Conservation (phyloP, 2,888 invertebrate species). For the Aleiodes testaceus region DNA sequence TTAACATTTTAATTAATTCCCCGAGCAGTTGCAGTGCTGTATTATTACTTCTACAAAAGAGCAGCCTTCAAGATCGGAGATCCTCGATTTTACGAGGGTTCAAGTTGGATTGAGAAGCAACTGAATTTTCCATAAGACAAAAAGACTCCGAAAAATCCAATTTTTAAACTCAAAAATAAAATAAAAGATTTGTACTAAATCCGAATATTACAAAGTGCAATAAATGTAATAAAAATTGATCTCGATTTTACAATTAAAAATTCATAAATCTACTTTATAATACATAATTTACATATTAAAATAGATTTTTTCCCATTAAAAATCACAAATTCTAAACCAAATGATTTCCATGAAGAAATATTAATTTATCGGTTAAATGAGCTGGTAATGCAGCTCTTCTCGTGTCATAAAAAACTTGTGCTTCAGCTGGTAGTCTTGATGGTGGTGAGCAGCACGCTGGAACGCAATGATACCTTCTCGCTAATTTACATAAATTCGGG, state of each 20-base stretch:
- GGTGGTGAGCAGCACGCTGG: constrained; percentile 73
- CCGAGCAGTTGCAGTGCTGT: constrained; percentile 84
- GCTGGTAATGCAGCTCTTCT: constrained; percentile 70
- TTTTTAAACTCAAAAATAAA: not conserved
- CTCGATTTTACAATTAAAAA: not conserved
- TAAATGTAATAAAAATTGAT: not conserved
- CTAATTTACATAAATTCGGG: constrained; percentile 71
- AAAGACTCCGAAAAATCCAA: not conserved
- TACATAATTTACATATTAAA: constrained; percentile 33
- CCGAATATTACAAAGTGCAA: constrained; percentile 20
- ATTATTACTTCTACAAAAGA: constrained; percentile 93
- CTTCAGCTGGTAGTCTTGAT: constrained; percentile 68
- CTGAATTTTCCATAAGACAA: constrained; percentile 53
- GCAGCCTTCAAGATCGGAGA: constrained; percentile 90
- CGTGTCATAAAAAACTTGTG: constrained; percentile 68
- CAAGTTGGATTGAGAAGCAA: constrained; percentile 84
- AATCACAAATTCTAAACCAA: constrained; percentile 52
- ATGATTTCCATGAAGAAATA: constrained; percentile 71
- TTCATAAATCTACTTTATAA: not conserved
- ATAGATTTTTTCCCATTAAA: constrained; percentile 15
- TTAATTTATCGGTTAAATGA: constrained; percentile 69
- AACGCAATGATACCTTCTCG: constrained; percentile 72
- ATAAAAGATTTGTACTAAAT: not conserved
- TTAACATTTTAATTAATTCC: constrained; percentile 45
- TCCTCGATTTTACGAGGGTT: constrained; percentile 91